Base-by-base conservation (phyloP, 2,113 vertebrate genomes). In the Dendrocopos noguchii region DNA sequence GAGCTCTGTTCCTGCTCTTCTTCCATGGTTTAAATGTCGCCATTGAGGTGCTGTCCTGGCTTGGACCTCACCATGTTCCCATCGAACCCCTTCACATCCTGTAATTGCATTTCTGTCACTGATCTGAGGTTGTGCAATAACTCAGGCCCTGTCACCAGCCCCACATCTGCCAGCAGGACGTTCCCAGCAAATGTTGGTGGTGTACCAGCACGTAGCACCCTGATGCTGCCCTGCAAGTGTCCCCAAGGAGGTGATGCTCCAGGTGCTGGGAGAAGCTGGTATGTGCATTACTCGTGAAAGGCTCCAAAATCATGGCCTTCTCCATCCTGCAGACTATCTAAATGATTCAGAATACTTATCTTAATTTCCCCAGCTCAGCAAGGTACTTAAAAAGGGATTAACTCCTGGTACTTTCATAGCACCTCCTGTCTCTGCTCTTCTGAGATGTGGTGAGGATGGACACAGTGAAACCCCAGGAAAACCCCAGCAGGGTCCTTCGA, bases 31-130 rank as follows among this genome's bases (percentile, higher is more conserved):
- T 87, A 79, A 94, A 94, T 79, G 81, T 33, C 67, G 59, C 63
- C 89, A 57, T 72, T 79, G 84, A 94, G 86, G 72, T 4, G 10
- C 67, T 73, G 79, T 55, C 63, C 59, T 57, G 59, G 27, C 36
- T 72, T 4, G 1, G 87, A 68, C 44, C 63, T 76, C 55, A 6
- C 46, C 46, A 4, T 5, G 3, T 67, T 71, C 88, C 88, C 84
- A 67, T 86, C 7, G 6, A 0, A 0, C 27, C 56, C 10, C 0
- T 74, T 81, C 18, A 1, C 17, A 5, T 56, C 78, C 63, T 34
- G 22, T 0, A 0, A 8, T 42, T 0, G 0, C 34, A 4, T 84
- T 78, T 59, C 47, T 71, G 19, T 55, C 78, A 47, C 10, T 6
- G 2, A 31, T 36, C 52, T 2, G 3, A 76, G 7, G 14, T 56